Evolutionary conservation across 1,140 invertebrate genomes (phyloP), one percentile per base, ranked within the genome.

Genomic region (Goniozus legneri): DNA sequence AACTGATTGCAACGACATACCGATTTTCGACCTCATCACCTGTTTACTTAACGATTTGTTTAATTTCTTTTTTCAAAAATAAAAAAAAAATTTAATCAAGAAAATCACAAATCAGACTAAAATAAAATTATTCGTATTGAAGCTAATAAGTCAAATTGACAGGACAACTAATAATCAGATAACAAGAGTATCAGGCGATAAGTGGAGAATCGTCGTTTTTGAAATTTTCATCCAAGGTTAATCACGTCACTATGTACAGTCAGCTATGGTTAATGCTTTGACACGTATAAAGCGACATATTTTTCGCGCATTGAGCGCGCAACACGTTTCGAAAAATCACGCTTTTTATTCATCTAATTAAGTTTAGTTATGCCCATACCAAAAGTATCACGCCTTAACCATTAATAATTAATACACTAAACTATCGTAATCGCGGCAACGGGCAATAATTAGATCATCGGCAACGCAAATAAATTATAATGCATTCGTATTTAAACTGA

Each of bases 311-410:
- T n/a, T n/a, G n/a, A n/a, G n/a, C n/a, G n/a, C n/a, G n/a, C n/a
- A n/a, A n/a, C 30, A 31, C 27, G 10, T 7, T 6, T 43, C 16
- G 16, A 47, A 44, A 19, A 35, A 15, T 8, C 12, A 15, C 12
- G 21, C 21, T 20, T 37, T 21, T n/a, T 15, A 21, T 36, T 34
- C 32, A n/a, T 36, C 12, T 14, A 41, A 53, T 62, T 62, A 61
- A 61, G 55, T 62, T 56, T 46, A 61, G 22, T 56, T 62, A 57
- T 50, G 54, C 54, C 58, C 52, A 47, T 54, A 57, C 51, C 54
- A 60, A 57, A 58, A 51, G 58, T 38, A 37, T 62, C 47, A 56
- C 54, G 52, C 52, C 56, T 56, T 60, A 58, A 56, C 47, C 50
- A 44, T 46, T 56, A 40, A 40, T 53, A 50, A 57, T 52, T 57